Base-by-base conservation (phyloP, 1,140 invertebrate genomes). In the Leptestheria dahalacensis region DNA sequence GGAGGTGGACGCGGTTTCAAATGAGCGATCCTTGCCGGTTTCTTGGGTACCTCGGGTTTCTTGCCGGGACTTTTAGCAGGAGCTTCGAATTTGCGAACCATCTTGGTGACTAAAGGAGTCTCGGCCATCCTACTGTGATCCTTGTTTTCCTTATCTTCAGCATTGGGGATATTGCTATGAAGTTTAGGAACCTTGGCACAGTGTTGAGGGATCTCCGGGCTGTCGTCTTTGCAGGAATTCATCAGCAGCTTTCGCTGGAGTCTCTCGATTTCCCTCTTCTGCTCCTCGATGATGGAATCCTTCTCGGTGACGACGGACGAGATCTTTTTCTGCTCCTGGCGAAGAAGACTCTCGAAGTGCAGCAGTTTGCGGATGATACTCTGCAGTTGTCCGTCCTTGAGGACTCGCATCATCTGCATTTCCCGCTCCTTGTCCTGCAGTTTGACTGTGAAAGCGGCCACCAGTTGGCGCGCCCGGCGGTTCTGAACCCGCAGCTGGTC, bases 281-380 rank as follows among this genome's bases (percentile, higher is more conserved):
- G 84, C 56, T 77, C 75, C 61, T 77, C 76, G 26, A 86, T 84
- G 20, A 84, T 77, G 65, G 77, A 78, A 66, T 85, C 59, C 66
- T 84, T 84, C 65, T 83, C 81, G 46, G 77, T 74, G 2, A 87
- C 72, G 54, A 82, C 75, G 47, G 79, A 77, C 33, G 78, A 76
- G 47, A 87, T 84, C 63, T 77, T 79, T 65, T 82, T 82, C 66
- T 86, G 83, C 68, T 87, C 84, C 65, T 82, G 78, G n/a, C 79
- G 78, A 2, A 86, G 70, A n/a, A 81, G 72, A 0, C 82, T 80
- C 66, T 87, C 83, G 15, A 86, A 75, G 20, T 82, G 74, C 11
- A 85, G 73, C 24, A 87, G 68, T 1, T 83, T 82, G 12, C 82
- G 75, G 2, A 86, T 71, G 15, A 85, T 79, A 57, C 79, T 74